phyloP scores from a whole-genome alignment of 2,113 vertebrate species.

The Hyla sarda region DNA sequence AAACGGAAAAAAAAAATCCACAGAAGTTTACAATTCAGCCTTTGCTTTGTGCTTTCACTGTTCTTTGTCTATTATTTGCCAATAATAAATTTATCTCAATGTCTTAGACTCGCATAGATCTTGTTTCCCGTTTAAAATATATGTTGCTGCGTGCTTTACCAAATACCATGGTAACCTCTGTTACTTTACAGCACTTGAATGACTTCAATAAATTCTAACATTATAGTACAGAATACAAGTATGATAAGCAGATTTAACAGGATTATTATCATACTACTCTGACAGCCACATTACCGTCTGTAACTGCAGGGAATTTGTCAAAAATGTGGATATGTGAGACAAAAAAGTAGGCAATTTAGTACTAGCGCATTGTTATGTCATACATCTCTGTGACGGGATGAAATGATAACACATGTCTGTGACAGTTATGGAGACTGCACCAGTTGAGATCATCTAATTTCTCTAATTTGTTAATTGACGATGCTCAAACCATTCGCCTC shows the following conservation, averaged over 20 bases:
- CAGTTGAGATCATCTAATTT: neutral
- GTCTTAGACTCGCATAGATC: neutral
- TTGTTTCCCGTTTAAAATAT: slow-evolving; percentile 2
- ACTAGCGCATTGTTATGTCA: slow-evolving; percentile 1
- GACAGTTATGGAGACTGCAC: neutral
- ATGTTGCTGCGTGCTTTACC: neutral
- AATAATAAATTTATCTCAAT: neutral
- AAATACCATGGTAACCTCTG: slow-evolving; percentile 51
- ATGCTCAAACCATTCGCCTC: neutral
- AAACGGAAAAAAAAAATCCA: too few relatives aligned
- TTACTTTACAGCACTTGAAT: slow-evolving; percentile 42
- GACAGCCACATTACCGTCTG: slow-evolving; percentile 20
- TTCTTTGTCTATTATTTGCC: neutral
- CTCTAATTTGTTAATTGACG: slow-evolving; percentile 11
- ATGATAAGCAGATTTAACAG: slow-evolving; percentile 7
- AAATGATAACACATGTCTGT: slow-evolving; percentile 5
- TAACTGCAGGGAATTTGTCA: neutral
- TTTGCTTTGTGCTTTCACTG: neutral
- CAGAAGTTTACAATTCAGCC: neutral
- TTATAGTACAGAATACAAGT: slow-evolving; percentile 26
- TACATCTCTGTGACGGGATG: neutral
- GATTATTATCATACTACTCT: neutral
- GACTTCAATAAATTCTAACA: slow-evolving; percentile 45
- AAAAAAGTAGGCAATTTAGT: slow-evolving; percentile 18
- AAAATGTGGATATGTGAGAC: neutral